Conservation (phyloP, 2,113 vertebrate species). For the Baryphthengus martii region DNA sequence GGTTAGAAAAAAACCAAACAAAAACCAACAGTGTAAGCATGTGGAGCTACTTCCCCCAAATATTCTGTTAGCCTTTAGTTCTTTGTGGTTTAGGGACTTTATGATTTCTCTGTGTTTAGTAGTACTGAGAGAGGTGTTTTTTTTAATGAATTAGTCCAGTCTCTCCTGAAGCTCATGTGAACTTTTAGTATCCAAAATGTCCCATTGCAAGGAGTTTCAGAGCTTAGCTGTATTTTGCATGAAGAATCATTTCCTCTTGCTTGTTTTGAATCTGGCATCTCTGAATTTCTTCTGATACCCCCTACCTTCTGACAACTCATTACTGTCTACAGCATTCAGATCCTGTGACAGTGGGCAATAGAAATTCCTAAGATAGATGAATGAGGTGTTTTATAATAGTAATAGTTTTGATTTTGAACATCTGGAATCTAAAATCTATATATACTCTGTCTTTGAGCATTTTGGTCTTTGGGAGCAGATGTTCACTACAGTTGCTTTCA, state of each 20-base stretch:
- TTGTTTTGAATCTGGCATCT: background rate
- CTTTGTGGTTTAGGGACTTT: background rate
- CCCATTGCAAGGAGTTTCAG: background rate
- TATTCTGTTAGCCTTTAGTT: background rate
- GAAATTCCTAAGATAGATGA: background rate
- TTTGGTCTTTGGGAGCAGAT: slow-evolving; percentile 3
- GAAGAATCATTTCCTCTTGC: background rate
- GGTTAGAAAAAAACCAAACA: background rate
- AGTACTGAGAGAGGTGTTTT: background rate
- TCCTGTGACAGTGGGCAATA: background rate
- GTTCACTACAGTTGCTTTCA: slow-evolving; percentile 27
- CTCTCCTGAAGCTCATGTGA: background rate
- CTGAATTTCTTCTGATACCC: background rate
- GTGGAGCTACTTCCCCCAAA: background rate
- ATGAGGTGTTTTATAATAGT: slow-evolving; percentile 19
- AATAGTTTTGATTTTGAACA: slow-evolving; percentile 23
- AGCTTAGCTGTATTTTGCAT: background rate
- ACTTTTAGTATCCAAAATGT: background rate
- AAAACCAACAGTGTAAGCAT: background rate
- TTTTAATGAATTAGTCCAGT: background rate
- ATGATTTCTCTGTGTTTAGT: background rate
- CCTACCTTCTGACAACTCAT: background rate
- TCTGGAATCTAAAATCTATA: background rate
- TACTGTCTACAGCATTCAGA: background rate
- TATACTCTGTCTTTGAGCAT: background rate